Evolutionary conservation across 1,140 invertebrate species (phyloP).

Genomic region (Saxidomus purpurata): DNA sequence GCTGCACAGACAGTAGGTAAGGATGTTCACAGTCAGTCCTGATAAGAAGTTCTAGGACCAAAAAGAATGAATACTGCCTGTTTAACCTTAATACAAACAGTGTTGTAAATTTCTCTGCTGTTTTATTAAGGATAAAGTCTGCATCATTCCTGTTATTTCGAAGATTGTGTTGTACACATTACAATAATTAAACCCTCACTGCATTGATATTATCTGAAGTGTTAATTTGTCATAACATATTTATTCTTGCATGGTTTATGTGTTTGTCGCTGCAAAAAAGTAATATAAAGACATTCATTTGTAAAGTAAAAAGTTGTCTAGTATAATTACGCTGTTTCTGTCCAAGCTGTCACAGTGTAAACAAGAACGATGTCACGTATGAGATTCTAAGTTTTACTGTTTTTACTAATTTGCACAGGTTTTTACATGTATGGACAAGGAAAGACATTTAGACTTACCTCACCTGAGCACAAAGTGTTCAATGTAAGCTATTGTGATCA

Average conservation of each 20-base stretch:
- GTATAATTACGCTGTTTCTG: conserved; percentile 10
- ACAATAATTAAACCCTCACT: neutral
- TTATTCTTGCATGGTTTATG: neutral
- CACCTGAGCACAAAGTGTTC: no score
- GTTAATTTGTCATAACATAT: conserved; percentile 18
- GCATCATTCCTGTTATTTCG: neutral
- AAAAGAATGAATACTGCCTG: no score
- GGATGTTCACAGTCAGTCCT: no score
- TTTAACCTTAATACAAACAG: no score
- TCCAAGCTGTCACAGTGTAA: neutral
- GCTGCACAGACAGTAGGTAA: no score
- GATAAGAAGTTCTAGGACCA: no score
- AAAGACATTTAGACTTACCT: no score
- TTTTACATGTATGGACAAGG: no score
- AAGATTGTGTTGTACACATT: neutral
- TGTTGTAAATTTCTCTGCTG: no score
- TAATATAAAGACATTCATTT: conserved; percentile 29
- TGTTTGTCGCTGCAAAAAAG: neutral
- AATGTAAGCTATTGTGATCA: no score
- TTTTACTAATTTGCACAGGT: no score
- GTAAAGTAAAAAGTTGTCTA: neutral
- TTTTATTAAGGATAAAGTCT: no score
- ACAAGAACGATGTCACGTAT: conserved; percentile 13
- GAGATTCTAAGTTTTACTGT: neutral
- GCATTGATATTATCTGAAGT: neutral